phyloP scores from a whole-genome alignment of 2,888 invertebrate species.

The Xestia rhomboidea region DNA sequence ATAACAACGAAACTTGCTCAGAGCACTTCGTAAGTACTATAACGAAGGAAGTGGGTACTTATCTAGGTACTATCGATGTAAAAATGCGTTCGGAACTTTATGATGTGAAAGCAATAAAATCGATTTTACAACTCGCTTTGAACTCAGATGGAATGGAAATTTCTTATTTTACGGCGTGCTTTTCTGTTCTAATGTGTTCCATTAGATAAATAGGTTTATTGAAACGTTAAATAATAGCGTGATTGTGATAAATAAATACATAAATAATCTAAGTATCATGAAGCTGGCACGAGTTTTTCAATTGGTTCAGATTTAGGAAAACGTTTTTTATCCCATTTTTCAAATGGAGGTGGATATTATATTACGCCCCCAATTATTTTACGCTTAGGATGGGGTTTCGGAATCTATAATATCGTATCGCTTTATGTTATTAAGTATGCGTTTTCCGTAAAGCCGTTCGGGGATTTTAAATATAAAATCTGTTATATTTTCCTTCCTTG shows the following conservation, averaged over 20 bases:
- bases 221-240: neutral
- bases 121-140: conserved; percentile 76
- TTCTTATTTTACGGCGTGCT: conserved; percentile 61
- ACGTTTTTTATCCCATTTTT: conserved; percentile 15
- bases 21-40: conserved; percentile 58
- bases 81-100: conserved; percentile 74
- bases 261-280: neutral
- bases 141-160: conserved; percentile 73
- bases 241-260: neutral
- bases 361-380: conserved; percentile 48
- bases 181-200: conserved; percentile 57
- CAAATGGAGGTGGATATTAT: conserved; percentile 9
- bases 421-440: conserved; percentile 25
- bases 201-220: conserved; percentile 54
- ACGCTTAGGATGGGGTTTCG: conserved; percentile 35
- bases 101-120: conserved; percentile 78
- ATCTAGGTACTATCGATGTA: conserved; percentile 62
- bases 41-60: conserved; percentile 57
- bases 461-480: conserved; percentile 18
- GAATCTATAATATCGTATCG: conserved; percentile 40
- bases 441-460: conserved; percentile 33
- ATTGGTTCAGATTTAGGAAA: neutral
- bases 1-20: conserved; percentile 42
- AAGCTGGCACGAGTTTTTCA: conserved; percentile 9
- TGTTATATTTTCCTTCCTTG: neutral